Evolutionary conservation across 2,888 invertebrate genomes (phyloP).

Genomic region (Bombyx huttoni): DNA sequence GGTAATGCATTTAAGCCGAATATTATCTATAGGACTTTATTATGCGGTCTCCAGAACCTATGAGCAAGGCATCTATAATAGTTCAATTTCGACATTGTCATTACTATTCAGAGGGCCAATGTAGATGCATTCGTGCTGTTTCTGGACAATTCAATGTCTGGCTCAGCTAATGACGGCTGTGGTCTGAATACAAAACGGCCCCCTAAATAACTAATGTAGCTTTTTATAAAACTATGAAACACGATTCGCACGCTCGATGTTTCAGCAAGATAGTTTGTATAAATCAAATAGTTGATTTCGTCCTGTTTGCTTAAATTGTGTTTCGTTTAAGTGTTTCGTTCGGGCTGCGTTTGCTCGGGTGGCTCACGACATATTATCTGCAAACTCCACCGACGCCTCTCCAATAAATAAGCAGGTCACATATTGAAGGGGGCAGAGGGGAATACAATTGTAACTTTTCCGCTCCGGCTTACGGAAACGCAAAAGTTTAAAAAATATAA

Average conservation of each 20-base stretch:
- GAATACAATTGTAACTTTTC: conserved; percentile 71
- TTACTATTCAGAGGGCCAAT: conserved; percentile 50
- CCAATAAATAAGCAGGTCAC: conserved; percentile 73
- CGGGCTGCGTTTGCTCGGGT: conserved; percentile 46
- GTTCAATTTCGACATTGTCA: conserved; percentile 27
- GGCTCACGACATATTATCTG: conserved; percentile 68
- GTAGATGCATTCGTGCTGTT: conserved; percentile 42
- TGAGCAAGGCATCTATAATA: neutral
- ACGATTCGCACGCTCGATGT: conserved; percentile 1
- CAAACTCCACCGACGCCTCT: conserved; percentile 64
- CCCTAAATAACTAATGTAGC: conserved; percentile 18
- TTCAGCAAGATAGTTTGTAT: conserved; percentile 8
- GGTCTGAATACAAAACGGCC: conserved; percentile 55
- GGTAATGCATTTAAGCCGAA: neutral
- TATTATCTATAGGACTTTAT: neutral
- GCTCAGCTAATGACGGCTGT: conserved; percentile 56
- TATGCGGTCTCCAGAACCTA: neutral
- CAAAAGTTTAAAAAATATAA: conserved; percentile 71
- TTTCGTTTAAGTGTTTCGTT: conserved; percentile 54
- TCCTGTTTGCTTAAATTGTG: conserved; percentile 44
- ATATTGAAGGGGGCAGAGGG: conserved; percentile 66
- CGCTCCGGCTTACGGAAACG: conserved; percentile 55
- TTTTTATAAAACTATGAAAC: neutral
- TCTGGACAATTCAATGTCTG: conserved; percentile 55
- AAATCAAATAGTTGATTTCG: conserved; percentile 58